Conservation (phyloP, 2,797 vertebrate species). For the Sebastes vulpes region DNA sequence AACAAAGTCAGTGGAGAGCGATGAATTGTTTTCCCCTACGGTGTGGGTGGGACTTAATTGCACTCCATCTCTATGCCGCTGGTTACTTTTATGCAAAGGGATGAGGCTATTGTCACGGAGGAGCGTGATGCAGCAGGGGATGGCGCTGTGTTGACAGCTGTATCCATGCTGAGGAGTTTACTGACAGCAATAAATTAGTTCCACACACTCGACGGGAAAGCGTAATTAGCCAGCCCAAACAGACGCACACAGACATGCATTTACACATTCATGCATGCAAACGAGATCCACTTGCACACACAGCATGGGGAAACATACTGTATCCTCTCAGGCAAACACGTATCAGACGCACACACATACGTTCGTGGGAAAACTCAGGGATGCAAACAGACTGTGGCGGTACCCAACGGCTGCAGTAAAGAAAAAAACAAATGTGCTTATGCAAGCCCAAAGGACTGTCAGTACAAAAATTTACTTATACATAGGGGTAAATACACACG, state of each 20-base stretch:
- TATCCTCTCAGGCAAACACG: neutral
- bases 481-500: slow-evolving; percentile 7
- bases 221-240: slow-evolving; percentile 67
- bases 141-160: slow-evolving; percentile 65
- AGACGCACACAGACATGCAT: slow-evolving; percentile 32
- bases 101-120: slow-evolving; percentile 19
- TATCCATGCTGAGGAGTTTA: slow-evolving; percentile 72
- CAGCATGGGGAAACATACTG: neutral
- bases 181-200: slow-evolving; percentile 75
- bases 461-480: slow-evolving; percentile 21
- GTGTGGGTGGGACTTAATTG: too few relatives aligned
- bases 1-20: too few relatives aligned
- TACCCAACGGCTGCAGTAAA: slow-evolving; percentile 8
- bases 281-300: neutral
- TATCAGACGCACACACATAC: slow-evolving; percentile 15
- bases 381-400: slow-evolving; percentile 43
- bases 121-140: slow-evolving; percentile 15
- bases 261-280: slow-evolving; percentile 13
- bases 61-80: neutral
- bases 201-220: slow-evolving; percentile 63
- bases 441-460: slow-evolving; percentile 25
- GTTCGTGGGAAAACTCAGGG: slow-evolving; percentile 24
- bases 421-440: slow-evolving; percentile 21
- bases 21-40: too few relatives aligned
- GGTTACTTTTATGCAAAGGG: slow-evolving; percentile 9